A percentile compares a stretch with the other conserved stretches of the same genome.
phyloP scores from a whole-genome alignment of 2,113 vertebrate genomes.

The Percina caprodes region DNA sequence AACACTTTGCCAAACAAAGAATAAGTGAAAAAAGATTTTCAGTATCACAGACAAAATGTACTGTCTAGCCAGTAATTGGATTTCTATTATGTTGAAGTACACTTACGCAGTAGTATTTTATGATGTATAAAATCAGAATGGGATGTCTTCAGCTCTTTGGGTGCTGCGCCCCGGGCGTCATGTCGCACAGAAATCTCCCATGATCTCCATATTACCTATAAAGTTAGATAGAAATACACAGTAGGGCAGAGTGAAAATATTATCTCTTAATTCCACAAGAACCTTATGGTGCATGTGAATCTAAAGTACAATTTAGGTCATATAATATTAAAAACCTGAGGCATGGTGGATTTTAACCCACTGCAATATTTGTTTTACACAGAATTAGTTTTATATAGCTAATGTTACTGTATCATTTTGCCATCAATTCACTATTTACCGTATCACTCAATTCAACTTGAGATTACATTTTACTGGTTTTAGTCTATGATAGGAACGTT shows the following conservation, averaged over 20 bases:
- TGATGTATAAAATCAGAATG: slow-evolving; percentile 81
- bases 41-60: background rate
- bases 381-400: background rate
- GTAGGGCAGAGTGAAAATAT: background rate
- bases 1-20: background rate
- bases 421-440: background rate
- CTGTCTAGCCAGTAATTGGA: background rate
- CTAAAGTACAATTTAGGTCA: background rate
- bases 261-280: background rate
- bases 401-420: background rate
- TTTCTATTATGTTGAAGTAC: background rate
- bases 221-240: background rate
- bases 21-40: background rate
- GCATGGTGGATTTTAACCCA: background rate
- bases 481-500: too few species aligned
- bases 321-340: background rate
- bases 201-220: slow-evolving; percentile 84
- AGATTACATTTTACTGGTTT: background rate
- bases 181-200: slow-evolving; percentile 84
- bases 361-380: background rate
- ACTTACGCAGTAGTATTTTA: slow-evolving; percentile 79
- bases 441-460: background rate
- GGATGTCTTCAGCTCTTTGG: slow-evolving; percentile 78
- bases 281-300: background rate
- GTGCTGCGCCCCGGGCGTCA: slow-evolving; percentile 66